Percentiles rank a stretch among this genome's conserved stretches.
These are phyloP conservation scores for Ramphastos sulfuratus DNA, from an alignment of 2,113 vertebrate species.

Conservation along the genomic window DNA sequence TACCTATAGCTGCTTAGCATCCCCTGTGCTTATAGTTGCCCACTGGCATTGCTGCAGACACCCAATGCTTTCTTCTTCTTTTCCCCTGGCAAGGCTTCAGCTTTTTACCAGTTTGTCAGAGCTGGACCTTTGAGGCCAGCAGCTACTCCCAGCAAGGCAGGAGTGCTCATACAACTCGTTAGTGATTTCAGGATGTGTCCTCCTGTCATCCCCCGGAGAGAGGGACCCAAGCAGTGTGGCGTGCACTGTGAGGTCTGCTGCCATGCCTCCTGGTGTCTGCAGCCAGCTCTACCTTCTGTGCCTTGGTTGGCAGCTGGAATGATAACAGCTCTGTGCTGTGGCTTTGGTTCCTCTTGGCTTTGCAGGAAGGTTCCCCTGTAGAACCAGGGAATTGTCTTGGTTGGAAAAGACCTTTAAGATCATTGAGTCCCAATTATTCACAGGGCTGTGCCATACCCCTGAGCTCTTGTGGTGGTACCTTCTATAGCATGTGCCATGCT, in stretches of 20 bases:
- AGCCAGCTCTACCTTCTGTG: fast-evolving
- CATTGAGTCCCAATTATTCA: too few relatives aligned
- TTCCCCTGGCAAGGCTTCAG: not conserved
- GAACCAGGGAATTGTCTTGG: too few relatives aligned
- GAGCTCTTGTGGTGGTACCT: too few relatives aligned
- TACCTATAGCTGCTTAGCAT: not conserved
- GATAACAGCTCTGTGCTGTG: fast-evolving
- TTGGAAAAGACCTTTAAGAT: too few relatives aligned
- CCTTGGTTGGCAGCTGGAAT: not conserved
- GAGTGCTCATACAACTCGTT: not conserved
- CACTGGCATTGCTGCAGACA: not conserved
- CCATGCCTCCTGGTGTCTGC: fast-evolving
- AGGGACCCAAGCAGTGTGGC: not conserved
- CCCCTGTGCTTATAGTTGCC: not conserved
- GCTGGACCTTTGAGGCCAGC: not conserved
- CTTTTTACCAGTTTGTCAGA: not conserved
- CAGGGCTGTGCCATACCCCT: not conserved
- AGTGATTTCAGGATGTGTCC: not conserved
- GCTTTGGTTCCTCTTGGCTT: not conserved
- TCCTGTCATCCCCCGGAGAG: not conserved
- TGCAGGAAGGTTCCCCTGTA: not conserved
- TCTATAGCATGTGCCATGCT: not conserved
- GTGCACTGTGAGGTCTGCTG: not conserved
- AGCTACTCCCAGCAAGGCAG: not conserved
- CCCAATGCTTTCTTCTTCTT: not conserved